phyloP scores from a whole-genome alignment of 2,888 invertebrate genomes.

The Pinctada fucata region DNA sequence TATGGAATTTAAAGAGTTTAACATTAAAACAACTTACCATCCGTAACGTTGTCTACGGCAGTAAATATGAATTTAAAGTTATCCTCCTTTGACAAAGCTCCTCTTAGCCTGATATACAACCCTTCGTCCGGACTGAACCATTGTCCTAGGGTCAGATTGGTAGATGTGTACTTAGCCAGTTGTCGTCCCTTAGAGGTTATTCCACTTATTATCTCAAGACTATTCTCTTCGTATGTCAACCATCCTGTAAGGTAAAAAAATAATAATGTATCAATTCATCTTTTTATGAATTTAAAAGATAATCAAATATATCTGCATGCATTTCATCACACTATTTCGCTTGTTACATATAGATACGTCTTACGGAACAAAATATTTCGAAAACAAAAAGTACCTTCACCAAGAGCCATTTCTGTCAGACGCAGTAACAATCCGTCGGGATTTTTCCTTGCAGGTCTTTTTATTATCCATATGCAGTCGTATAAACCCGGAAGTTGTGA shows the following conservation, averaged over 20 bases:
- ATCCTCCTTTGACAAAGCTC: conserved; percentile 63
- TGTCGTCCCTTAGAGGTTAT: conserved; percentile 59
- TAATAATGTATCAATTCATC: neutral
- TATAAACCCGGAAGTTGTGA: conserved; percentile 54
- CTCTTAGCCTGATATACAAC: conserved; percentile 65
- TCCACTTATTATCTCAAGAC: conserved; percentile 64
- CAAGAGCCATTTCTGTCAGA: conserved; percentile 59
- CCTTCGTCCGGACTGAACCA: conserved; percentile 57
- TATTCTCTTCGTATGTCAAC: conserved; percentile 59
- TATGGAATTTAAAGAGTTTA: too few species aligned
- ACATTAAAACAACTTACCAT: conserved; percentile 52
- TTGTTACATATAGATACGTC: too few species aligned
- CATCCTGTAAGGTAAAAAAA: conserved; percentile 54
- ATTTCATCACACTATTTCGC: too few species aligned
- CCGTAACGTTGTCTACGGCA: conserved; percentile 62
- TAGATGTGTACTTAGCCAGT: conserved; percentile 56
- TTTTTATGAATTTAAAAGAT: neutral
- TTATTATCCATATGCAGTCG: conserved; percentile 71
- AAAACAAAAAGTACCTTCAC: conserved; percentile 55
- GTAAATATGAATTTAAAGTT: conserved; percentile 65
- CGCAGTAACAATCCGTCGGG: conserved; percentile 63
- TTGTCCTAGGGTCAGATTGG: conserved; percentile 59
- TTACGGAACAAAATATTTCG: too few species aligned
- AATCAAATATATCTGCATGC: too few species aligned
- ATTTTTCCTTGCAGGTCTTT: conserved; percentile 54